These are phyloP conservation scores for Cryptus viduatorius DNA, from an alignment of 2,888 invertebrate species.

Conservation along the genomic window DNA sequence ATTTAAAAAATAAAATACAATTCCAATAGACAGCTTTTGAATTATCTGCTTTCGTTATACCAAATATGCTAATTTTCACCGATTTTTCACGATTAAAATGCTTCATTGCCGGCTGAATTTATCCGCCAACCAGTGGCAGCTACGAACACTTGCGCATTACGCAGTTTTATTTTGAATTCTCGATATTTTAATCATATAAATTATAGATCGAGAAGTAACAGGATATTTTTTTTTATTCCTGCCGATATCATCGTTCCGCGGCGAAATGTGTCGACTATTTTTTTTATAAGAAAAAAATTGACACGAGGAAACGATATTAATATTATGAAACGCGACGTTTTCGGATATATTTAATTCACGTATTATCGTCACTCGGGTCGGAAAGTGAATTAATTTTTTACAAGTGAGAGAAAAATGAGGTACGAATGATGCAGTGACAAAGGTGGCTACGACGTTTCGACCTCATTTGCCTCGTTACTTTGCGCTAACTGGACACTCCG, in stretches of 20 bases:
- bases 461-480: constrained; percentile 68
- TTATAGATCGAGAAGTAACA: not conserved
- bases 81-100: not conserved
- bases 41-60: not conserved
- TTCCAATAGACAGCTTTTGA: not conserved
- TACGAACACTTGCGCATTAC: too few relatives aligned
- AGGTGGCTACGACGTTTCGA: constrained; percentile 61
- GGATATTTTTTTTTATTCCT: not conserved
- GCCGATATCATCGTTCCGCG: not conserved
- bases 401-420: not conserved
- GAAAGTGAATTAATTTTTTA: constrained; percentile 11
- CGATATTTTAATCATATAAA: not conserved
- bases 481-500: constrained; percentile 65
- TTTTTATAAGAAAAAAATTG: not conserved
- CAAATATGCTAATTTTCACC: not conserved
- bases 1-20: constrained; percentile 23
- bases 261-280: not conserved
- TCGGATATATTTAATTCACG: not conserved
- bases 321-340: constrained; percentile 26
- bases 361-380: not conserved
- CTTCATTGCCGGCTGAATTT: not conserved
- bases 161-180: not conserved
- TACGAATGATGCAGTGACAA: constrained; percentile 37
- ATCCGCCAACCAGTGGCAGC: not conserved
- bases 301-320: too few relatives aligned